phyloP scores from a whole-genome alignment of 2,113 vertebrate genomes.

The Tapirus terrestris region DNA sequence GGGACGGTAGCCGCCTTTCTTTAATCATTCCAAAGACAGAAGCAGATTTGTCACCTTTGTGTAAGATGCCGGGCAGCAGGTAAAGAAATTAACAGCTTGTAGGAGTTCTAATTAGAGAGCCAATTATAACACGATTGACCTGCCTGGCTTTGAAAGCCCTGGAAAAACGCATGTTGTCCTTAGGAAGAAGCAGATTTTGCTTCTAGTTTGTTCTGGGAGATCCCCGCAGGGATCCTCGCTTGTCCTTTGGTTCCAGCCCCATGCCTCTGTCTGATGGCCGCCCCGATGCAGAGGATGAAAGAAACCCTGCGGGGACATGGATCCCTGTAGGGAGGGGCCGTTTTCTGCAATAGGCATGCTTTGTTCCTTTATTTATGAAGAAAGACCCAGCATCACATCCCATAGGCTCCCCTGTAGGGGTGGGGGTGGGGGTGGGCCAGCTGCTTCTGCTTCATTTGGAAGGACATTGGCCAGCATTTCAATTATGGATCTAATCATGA shows the following conservation, averaged over 20 bases:
- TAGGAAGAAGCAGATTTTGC: conserved; percentile 46
- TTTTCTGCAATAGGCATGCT: accelerated
- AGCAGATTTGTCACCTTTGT: neutral
- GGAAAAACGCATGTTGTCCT: conserved; percentile 42
- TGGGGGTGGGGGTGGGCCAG: neutral
- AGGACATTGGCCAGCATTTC: conserved; percentile 32
- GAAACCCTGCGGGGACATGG: neutral
- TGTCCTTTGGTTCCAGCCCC: conserved; percentile 25
- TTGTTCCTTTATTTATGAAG: neutral
- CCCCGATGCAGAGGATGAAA: neutral
- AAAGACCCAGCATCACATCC: neutral
- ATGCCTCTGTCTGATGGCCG: neutral
- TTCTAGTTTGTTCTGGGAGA: conserved; percentile 39
- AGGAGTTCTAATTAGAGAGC: conserved; percentile 73
- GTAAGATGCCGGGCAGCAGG: conserved; percentile 33
- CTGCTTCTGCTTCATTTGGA: neutral
- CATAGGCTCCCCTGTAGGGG: neutral
- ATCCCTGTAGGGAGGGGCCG: neutral
- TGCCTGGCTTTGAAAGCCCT: conserved; percentile 68
- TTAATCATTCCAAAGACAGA: conserved; percentile 64
- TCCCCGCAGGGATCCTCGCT: neutral
- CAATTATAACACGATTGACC: conserved; percentile 60
- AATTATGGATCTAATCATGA: neutral
- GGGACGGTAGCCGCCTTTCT: conserved; percentile 36
- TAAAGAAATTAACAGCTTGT: conserved; percentile 64